These are phyloP conservation scores for Nephrotoma flavescens DNA, from an alignment of 2,888 invertebrate species.

Conservation along the genomic window DNA sequence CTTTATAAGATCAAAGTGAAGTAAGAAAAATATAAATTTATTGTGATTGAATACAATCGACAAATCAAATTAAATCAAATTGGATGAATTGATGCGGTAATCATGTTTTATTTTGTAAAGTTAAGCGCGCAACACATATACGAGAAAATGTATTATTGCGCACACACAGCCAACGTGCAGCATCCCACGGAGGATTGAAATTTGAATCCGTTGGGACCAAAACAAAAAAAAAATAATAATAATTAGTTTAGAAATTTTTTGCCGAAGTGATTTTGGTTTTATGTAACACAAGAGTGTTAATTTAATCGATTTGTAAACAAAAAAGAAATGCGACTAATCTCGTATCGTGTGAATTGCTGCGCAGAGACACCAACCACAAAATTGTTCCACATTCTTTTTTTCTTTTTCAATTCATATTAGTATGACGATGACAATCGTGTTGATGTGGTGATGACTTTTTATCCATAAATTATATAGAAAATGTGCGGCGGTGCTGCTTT, in stretches of 20 bases:
- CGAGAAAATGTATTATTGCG: not conserved
- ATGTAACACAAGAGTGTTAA: not conserved
- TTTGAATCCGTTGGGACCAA: not conserved
- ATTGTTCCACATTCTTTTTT: not conserved
- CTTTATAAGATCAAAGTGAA: slow-evolving; percentile 1
- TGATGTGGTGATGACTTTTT: not conserved
- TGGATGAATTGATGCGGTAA: not conserved
- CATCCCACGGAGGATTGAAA: not conserved
- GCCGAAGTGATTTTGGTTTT: not conserved
- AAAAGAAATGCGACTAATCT: not conserved
- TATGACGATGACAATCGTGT: not conserved
- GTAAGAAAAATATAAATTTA: not conserved
- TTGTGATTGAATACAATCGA: slow-evolving; percentile 2
- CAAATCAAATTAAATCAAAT: slow-evolving; percentile 2
- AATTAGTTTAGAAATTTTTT: not conserved
- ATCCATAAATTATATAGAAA: not conserved
- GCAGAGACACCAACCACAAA: not conserved
- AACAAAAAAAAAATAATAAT: not conserved
- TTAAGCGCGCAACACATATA: not conserved
- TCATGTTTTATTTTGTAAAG: not conserved
- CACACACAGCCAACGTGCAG: not conserved
- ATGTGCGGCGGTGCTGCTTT: not conserved
- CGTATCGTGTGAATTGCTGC: not conserved
- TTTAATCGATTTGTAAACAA: not conserved
- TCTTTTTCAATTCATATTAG: not conserved